phyloP scores from a whole-genome alignment of 2,797 vertebrate species.

The Halcyon chelicuti region DNA sequence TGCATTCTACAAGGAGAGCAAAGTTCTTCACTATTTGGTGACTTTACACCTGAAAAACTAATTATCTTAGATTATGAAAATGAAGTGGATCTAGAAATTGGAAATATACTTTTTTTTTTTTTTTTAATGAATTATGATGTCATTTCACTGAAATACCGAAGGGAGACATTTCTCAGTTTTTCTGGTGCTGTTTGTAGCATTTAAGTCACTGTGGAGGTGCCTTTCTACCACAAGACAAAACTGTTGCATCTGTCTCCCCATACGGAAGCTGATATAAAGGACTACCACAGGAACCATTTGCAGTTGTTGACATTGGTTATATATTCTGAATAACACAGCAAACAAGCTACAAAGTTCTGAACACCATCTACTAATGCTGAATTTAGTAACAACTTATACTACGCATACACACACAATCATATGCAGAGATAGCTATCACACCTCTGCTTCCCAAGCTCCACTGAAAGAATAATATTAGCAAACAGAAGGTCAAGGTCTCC shows the following conservation, averaged over 20 bases:
- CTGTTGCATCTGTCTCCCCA: neutral
- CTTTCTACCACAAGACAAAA: neutral
- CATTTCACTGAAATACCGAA: neutral
- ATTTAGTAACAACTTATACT: neutral
- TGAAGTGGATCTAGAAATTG: neutral
- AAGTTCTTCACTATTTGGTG: neutral
- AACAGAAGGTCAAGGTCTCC: neutral
- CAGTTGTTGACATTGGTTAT: neutral
- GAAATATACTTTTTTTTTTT: neutral
- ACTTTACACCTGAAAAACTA: neutral
- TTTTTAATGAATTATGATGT: neutral
- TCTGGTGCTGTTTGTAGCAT: neutral
- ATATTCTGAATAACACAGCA: neutral
- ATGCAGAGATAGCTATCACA: neutral
- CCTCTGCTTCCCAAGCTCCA: neutral
- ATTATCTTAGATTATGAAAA: neutral
- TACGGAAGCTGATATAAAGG: neutral
- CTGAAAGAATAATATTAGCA: neutral
- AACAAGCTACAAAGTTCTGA: neutral
- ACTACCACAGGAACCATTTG: neutral
- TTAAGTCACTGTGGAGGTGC: neutral
- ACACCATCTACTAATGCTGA: neutral
- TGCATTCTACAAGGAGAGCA: neutral
- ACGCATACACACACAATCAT: fast-evolving
- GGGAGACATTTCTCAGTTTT: neutral